Evolutionary conservation across 1,140 invertebrate genomes (phyloP).

Genomic region (Papilio polyxenes): DNA sequence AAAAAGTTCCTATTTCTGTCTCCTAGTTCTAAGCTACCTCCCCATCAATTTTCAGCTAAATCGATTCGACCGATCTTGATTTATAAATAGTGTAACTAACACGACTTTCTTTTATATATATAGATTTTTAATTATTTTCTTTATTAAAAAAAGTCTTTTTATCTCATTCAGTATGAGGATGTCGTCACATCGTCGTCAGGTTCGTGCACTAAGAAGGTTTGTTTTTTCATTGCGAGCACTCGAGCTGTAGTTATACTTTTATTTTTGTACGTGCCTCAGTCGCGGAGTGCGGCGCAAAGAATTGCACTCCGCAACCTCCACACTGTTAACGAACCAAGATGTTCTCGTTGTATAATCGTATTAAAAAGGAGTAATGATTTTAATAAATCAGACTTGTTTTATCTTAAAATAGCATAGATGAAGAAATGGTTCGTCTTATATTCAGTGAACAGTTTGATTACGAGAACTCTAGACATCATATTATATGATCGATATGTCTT

Average conservation of each 20-base stretch:
- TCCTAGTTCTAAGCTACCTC: no score
- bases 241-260: constrained; percentile 2
- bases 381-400: neutral
- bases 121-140: neutral
- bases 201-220: constrained; percentile 11
- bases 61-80: no score
- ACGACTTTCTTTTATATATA: no score
- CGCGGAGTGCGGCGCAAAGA: neutral
- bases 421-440: no score
- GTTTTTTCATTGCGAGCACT: constrained; percentile 25
- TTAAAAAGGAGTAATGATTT: neutral
- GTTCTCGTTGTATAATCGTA: neutral
- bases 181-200: neutral
- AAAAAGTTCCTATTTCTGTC: no score
- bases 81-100: no score
- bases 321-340: neutral
- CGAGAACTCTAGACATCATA: no score
- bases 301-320: neutral
- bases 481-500: no score
- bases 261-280: constrained; percentile 20
- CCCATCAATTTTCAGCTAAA: no score
- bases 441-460: no score
- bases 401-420: no score
- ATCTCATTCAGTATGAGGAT: neutral
- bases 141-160: neutral